Evolutionary conservation across 2,113 vertebrate genomes (phyloP), one percentile per base, ranked within the genome.

Genomic region (Brachypodius melanocephalos): DNA sequence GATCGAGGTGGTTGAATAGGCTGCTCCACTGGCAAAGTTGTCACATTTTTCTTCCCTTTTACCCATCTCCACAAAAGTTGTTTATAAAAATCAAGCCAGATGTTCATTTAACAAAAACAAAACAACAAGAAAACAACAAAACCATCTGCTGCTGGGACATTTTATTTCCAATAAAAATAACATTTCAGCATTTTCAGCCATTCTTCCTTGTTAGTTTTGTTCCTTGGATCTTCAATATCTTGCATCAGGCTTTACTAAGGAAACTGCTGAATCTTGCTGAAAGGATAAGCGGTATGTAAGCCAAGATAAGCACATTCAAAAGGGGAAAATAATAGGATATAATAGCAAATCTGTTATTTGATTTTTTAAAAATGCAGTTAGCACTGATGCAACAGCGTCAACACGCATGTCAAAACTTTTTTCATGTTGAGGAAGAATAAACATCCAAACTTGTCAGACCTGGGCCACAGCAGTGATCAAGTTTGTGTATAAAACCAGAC

Each of bases 391-490:
- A 84, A 67, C 24, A 52, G 17, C 5, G 14, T 57, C 9, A 45
- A 75, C 31, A 65, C 14, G 58, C 13, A 32, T 5, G 17, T 43
- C 20, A 79, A 55, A 57, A 51, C 19, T 68, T 68, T 55, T 43
- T 52, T 52, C 17, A 68, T 26, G 13, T n/a, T 36, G 59, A 84
- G n/a, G 48, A 63, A 38, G 80, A 10, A n/a, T 3, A 52, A 77
- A 71, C 10, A 63, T 31, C 40, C 14, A 74, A 81, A 68, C 3
- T 57, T 81, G 11, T 66, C 21, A 17, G 24, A 51, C 26, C 6
- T 19, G 40, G 18, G 54, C 8, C 29, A 26, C 14, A 51, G 66
- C 25, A 82, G 43, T 10, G 34, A 40, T 4, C 0, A 0, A 45
- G 22, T 65, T n/a, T 68, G 66, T 36, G 11, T 12, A 4, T 14